A percentile compares a stretch with the other conserved stretches of the same genome.
phyloP scores from a whole-genome alignment of 2,888 invertebrate genomes.

The Zaprionus bogoriensis region DNA sequence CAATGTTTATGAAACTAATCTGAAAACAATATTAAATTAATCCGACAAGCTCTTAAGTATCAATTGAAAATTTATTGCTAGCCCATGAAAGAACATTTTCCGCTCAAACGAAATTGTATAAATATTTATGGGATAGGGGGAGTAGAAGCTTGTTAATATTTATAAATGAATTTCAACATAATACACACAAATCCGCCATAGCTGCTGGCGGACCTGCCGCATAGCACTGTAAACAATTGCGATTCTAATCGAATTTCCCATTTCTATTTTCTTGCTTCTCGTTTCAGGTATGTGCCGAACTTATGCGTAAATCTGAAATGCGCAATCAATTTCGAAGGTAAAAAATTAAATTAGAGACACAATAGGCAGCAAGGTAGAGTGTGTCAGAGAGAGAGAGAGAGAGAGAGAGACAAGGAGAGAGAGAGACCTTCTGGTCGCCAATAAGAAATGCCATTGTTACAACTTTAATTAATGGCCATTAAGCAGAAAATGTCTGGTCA shows the following conservation, averaged over 20 bases:
- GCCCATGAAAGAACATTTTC: not conserved
- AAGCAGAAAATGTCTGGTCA: conserved; percentile 54
- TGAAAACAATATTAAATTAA: not conserved
- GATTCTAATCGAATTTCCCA: conserved; percentile 43
- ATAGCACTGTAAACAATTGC: conserved; percentile 22
- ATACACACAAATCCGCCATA: no score
- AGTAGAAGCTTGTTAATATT: not conserved
- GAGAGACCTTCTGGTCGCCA: conserved; percentile 38
- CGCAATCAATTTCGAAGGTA: conserved; percentile 47
- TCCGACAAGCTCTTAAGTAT: not conserved
- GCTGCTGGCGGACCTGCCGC: not conserved
- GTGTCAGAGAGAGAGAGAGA: not conserved
- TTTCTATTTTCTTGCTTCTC: conserved; percentile 24
- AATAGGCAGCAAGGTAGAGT: conserved; percentile 1
- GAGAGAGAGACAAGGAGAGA: conserved; percentile 8
- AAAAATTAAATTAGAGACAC: conserved; percentile 58
- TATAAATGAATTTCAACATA: not conserved
- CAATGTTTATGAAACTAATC: not conserved
- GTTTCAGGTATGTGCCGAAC: conserved; percentile 59
- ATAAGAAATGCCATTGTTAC: conserved; percentile 70
- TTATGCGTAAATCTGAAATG: conserved; percentile 35
- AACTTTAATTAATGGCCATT: conserved; percentile 71
- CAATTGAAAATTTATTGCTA: conserved; percentile 18
- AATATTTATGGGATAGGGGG: conserved; percentile 7
- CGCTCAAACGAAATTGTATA: conserved; percentile 8